These are phyloP conservation scores for Zoanthus sociatus DNA, from an alignment of 92 coral and sea anemone genomes.

Conservation along the genomic window DNA sequence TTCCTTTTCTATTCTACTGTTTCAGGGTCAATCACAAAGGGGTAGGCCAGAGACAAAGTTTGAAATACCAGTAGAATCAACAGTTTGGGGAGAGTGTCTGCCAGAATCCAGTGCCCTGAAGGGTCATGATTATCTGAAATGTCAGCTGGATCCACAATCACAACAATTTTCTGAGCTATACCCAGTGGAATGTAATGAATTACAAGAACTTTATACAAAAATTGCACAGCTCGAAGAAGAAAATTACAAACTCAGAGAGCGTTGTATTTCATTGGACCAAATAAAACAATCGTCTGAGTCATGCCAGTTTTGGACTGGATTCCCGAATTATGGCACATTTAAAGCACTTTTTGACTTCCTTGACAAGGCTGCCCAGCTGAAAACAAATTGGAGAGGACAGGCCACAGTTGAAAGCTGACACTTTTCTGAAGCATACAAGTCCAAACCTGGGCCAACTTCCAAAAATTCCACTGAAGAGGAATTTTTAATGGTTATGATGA, in stretches of 20 bases:
- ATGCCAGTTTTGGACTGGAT: slow-evolving; percentile 6
- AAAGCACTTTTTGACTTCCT: slow-evolving; percentile 49
- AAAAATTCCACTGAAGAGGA: slow-evolving; percentile 53
- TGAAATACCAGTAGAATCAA: background rate
- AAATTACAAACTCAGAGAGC: slow-evolving; percentile 5
- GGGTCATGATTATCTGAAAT: slow-evolving; percentile 42
- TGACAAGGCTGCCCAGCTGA: slow-evolving; percentile 42
- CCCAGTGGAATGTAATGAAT: background rate
- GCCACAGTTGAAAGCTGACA: slow-evolving; percentile 34
- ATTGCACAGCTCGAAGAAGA: slow-evolving; percentile 40
- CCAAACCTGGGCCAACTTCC: slow-evolving; percentile 58
- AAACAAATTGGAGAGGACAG: slow-evolving; percentile 54
- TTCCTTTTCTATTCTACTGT: too few relatives aligned
- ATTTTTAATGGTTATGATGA: slow-evolving; percentile 50
- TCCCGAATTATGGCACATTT: slow-evolving; percentile 55
- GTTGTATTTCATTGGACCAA: slow-evolving; percentile 37
- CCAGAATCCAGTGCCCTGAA: slow-evolving; percentile 42
- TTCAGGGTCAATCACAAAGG: too few relatives aligned
- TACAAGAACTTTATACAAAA: background rate
- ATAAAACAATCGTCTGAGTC: slow-evolving; percentile 32
- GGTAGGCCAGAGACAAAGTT: too few relatives aligned
- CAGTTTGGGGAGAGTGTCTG: slow-evolving; percentile 18
- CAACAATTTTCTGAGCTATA: background rate
- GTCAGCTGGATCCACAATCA: slow-evolving; percentile 24
- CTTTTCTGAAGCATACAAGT: slow-evolving; percentile 52